A percentile compares a stretch with the other conserved stretches of the same genome.
These are phyloP conservation scores for Manis crassicaudata DNA, from an alignment of 2,797 vertebrate species.

Conservation along the genomic window DNA sequence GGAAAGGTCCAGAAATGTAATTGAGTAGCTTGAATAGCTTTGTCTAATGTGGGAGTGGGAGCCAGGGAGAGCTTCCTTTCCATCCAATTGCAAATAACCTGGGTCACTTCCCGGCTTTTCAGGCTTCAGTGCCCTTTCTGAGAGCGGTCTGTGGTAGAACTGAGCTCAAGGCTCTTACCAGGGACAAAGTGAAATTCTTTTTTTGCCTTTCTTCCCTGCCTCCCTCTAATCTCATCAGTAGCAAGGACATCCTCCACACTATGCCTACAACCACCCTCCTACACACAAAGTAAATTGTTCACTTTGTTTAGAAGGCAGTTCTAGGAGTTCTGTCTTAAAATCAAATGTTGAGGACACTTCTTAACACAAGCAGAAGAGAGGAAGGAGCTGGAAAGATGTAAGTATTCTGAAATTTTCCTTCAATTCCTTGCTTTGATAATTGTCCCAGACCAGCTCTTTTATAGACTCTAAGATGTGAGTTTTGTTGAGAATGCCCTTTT, in stretches of 20 bases:
- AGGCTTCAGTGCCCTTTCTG: background rate
- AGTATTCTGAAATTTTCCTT: background rate
- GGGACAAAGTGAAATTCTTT: background rate
- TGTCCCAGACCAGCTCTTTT: background rate
- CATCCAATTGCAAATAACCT: background rate
- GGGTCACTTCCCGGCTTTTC: background rate
- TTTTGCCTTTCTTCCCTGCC: background rate
- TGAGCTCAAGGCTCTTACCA: background rate
- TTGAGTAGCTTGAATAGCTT: background rate
- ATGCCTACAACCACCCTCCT: background rate
- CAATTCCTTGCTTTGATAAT: background rate
- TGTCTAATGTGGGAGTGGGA: background rate
- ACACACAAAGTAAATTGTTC: background rate
- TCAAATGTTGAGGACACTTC: background rate
- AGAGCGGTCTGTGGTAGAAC: background rate
- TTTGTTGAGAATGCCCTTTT: background rate
- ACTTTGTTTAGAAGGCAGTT: background rate
- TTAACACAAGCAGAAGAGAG: background rate
- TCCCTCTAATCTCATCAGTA: background rate
- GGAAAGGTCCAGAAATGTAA: background rate
- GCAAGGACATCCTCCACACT: background rate
- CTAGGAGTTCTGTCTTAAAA: background rate
- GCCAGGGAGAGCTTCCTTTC: background rate
- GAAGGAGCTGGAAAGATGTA: background rate
- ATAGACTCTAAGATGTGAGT: background rate